Evolutionary conservation across 2,888 invertebrate genomes (phyloP), one percentile per base, ranked within the genome.

Genomic region (Microchrysa polita): DNA sequence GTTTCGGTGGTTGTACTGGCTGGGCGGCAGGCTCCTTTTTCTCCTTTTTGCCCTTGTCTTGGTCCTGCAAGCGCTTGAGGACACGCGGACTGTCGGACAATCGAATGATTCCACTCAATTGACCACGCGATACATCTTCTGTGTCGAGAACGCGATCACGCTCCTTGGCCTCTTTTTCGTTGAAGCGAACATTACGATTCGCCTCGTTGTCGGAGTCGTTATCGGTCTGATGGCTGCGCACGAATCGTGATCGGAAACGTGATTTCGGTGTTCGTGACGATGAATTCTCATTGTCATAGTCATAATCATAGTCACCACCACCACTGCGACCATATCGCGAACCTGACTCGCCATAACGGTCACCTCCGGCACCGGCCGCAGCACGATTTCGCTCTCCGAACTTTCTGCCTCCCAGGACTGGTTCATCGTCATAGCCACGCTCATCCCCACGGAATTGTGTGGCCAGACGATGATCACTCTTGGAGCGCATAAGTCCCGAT

Each of bases 381-480:
- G 75, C 74, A 60, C 82, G 81, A 0, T 88, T 88, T 73, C 91
- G 87, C 83, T 93, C 94, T 2, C 93, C 94, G 80, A 94, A 94
- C 81, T 93, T 93, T 72, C 93, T 87, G 23, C 93, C 92, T 40
- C 90, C 90, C 60, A 93, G 84, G 40, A 92, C 88, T 0, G 92
- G 90, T 78, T 91, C 92, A 79, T 92, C 91, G 73, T 89, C 88
- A 73, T 90, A 89, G 63, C 89, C 88, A 42, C 88, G 82, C 81
- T 94, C 93, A 82, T 94, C 94, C 81, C 93, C 93, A 44, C 95
- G 90, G 85, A 94, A 95, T 81, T 96, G 96, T 0, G 94, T 87
- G 10, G 96, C 95, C 76, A 97, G 86, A 53, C 96, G 90, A 84
- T 96, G 96, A 82, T 97, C 96, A 83, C 96, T 96, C 84, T 97